Base-by-base conservation (phyloP, 2,888 invertebrate genomes). In the Melanchra persicariae region DNA sequence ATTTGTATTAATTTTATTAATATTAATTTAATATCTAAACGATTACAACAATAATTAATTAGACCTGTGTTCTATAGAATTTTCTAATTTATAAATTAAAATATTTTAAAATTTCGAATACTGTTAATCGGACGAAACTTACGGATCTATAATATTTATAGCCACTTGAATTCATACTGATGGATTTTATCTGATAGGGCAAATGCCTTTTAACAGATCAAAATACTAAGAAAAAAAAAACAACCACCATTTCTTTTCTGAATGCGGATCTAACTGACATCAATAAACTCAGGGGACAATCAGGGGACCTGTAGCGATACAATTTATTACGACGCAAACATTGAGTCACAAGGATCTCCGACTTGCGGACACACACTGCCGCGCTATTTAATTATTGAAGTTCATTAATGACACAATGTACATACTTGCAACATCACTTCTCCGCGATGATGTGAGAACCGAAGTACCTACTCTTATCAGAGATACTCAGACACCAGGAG, bases 281-380 rank as follows among this genome's bases (percentile, higher is more conserved):
- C 84, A 84, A 87, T 85, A n/a, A n/a, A n/a, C n/a, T n/a, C n/a
- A n/a, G n/a, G n/a, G n/a, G n/a, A n/a, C n/a, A n/a, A n/a, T n/a
- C n/a, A 1, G 74, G 49, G 43, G 79, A 84, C 77, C 71, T 82
- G 70, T 76, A 79, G 66, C 51, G 61, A 60, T 55, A 69, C 74
- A 79, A 83, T 81, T 85, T 82, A 85, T 81, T 74, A 86, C 80
- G 57, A 58, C 81, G 58, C 58, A 87, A 85, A 76, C 61, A 62
- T 54, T 40, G n/a, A 30, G 64, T 61, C 52, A 57, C 64, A 54
- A 55, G 62, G 60, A 74, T 47, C 30, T 37, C 26, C 3, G 49
- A 66, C 57, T 71, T 71, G 34, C 61, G 49, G 60, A 80, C 57
- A 61, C 62, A 58, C 45, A 30, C n/a, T 9, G 63, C 45, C 17